A percentile compares a stretch with the other conserved stretches of the same genome.
phyloP scores from a whole-genome alignment of 2,113 vertebrate species.

The cat (Felis catus) region DNA sequence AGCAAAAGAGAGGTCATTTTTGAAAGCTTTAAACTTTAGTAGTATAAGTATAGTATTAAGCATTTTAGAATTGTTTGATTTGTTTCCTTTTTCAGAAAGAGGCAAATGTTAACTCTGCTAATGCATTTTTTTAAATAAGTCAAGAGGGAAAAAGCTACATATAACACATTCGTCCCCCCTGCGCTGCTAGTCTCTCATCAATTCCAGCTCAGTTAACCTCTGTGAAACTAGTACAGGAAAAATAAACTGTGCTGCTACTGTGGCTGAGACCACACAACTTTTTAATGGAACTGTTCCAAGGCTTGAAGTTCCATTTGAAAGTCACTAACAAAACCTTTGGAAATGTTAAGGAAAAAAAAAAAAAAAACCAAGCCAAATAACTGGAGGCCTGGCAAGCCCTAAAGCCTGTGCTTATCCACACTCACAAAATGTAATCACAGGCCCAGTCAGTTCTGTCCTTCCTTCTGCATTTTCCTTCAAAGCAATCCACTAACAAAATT shows the following conservation, averaged over 20 bases:
- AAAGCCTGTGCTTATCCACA: slow-evolving; percentile 71
- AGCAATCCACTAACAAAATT: slow-evolving; percentile 76
- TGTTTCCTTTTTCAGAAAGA: slow-evolving; percentile 32
- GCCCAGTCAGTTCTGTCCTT: slow-evolving; percentile 66
- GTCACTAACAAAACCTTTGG: slow-evolving; percentile 81
- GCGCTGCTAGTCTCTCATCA: slow-evolving; percentile 51
- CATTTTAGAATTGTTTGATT: slow-evolving; percentile 31
- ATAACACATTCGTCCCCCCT: background rate
- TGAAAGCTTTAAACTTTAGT: background rate
- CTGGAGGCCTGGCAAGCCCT: slow-evolving; percentile 63
- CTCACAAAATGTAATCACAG: slow-evolving; percentile 78
- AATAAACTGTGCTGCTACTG: slow-evolving; percentile 76
- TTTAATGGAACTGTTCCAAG: slow-evolving; percentile 80
- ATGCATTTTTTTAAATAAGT: background rate
- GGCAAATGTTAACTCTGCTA: slow-evolving; percentile 25
- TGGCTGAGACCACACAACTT: slow-evolving; percentile 82
- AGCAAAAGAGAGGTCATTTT: background rate
- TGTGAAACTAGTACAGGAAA: slow-evolving; percentile 78
- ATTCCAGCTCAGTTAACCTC: slow-evolving; percentile 74
- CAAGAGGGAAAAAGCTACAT: background rate
- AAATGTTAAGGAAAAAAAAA: slow-evolving; percentile 58
- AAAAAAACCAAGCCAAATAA: slow-evolving; percentile 68
- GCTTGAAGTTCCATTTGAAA: slow-evolving; percentile 80
- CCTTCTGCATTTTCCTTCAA: slow-evolving; percentile 69
- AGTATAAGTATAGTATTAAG: background rate